These are phyloP conservation scores for Monarcha castaneiventris DNA, from an alignment of 2,113 vertebrate species.

Conservation along the genomic window DNA sequence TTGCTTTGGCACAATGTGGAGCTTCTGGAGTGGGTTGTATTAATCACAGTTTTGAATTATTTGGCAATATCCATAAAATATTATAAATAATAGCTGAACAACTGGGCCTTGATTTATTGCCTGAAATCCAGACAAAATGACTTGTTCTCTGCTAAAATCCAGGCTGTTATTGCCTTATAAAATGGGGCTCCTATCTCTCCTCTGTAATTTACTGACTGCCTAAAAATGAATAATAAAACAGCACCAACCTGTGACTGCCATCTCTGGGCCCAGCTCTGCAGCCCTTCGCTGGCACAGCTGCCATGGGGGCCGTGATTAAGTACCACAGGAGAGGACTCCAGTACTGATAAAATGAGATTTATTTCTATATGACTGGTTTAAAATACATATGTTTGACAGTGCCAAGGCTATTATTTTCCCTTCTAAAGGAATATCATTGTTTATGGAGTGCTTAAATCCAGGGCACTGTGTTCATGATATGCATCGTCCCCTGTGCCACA, in stretches of 20 bases:
- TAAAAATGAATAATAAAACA: slow-evolving; percentile 28
- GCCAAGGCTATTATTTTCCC: not conserved
- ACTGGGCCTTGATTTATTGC: slow-evolving; percentile 17
- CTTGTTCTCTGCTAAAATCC: slow-evolving; percentile 34
- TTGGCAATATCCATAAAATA: slow-evolving; percentile 6
- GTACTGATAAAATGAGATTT: not conserved
- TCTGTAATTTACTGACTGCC: slow-evolving; percentile 27
- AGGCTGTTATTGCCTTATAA: slow-evolving; percentile 22
- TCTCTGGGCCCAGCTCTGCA: not conserved
- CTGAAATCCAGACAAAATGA: not conserved
- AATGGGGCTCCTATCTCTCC: slow-evolving; percentile 4
- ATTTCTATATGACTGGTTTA: not conserved
- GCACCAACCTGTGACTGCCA: not conserved
- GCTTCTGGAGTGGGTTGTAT: not conserved
- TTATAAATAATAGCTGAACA: slow-evolving; percentile 25
- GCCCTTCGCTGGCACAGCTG: not conserved
- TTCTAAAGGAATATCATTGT: not conserved
- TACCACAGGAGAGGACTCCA: not conserved
- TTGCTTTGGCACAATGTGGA: not conserved
- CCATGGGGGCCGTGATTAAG: not conserved
- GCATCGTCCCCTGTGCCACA: not conserved
- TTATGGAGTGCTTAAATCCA: not conserved
- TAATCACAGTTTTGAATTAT: not conserved
- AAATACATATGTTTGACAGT: not conserved
- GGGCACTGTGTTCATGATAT: not conserved